These are phyloP conservation scores for Drosophila repletoides DNA, from an alignment of 1,140 invertebrate species.

Conservation along the genomic window DNA sequence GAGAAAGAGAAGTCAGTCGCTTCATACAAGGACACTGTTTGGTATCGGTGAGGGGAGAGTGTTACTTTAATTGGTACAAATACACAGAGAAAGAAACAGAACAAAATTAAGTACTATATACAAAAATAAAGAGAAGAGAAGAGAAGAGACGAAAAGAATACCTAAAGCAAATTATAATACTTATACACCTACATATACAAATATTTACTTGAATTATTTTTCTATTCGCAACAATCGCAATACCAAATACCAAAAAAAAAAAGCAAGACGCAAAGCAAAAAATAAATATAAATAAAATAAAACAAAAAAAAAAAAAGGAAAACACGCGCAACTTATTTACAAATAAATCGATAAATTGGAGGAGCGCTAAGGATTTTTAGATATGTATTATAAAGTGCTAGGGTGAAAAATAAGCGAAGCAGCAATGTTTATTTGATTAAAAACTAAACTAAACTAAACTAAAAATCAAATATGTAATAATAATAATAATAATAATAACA, in stretches of 20 bases:
- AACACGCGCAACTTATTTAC: slow-evolving; percentile 65
- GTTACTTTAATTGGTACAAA: slow-evolving; percentile 78
- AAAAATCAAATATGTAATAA: slow-evolving; percentile 22
- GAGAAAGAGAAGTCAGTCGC: too few species aligned
- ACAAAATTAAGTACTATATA: slow-evolving; percentile 21
- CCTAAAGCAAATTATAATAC: slow-evolving; percentile 70
- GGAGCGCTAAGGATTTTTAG: slow-evolving; percentile 63
- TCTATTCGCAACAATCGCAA: slow-evolving; percentile 71
- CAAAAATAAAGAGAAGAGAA: slow-evolving; percentile 4
- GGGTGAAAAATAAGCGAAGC: slow-evolving; percentile 34
- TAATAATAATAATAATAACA: slow-evolving; percentile 55
- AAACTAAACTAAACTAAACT: slow-evolving; percentile 33
- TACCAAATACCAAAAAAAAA: slow-evolving; percentile 34
- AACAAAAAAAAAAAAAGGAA: slow-evolving; percentile 19
- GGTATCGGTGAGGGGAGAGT: neutral
- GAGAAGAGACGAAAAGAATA: slow-evolving; percentile 37
- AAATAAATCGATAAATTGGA: slow-evolving; percentile 57
- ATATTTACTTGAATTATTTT: slow-evolving; percentile 80
- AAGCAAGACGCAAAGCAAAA: slow-evolving; percentile 37
- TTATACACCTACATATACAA: slow-evolving; percentile 70
- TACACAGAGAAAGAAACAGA: slow-evolving; percentile 63
- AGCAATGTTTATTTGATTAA: slow-evolving; percentile 53
- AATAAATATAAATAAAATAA: neutral
- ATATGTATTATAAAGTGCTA: slow-evolving; percentile 63
- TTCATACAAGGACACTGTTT: slow-evolving; percentile 17